These are phyloP conservation scores for Heterohyrax brucei DNA, from an alignment of 2,797 vertebrate genomes.

Conservation along the genomic window DNA sequence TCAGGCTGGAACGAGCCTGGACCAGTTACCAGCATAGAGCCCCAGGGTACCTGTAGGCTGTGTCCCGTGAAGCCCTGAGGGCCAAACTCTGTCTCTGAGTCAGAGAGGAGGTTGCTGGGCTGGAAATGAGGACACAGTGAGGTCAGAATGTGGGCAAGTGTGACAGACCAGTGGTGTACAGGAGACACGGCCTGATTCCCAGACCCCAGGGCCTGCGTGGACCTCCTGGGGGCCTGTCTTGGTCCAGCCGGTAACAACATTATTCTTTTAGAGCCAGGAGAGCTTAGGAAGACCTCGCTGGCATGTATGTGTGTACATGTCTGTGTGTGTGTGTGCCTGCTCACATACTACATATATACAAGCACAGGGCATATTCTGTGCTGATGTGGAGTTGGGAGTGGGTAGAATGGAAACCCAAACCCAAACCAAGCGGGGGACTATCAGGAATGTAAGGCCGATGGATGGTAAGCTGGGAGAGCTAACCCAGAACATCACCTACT, in stretches of 20 bases:
- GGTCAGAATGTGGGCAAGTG: background rate
- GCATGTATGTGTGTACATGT: background rate
- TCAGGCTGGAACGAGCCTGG: background rate
- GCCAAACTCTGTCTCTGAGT: background rate
- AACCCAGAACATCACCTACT: too few species aligned
- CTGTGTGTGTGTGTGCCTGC: rapidly evolving
- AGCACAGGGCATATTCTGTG: background rate
- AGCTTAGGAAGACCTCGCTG: background rate
- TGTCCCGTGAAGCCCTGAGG: background rate
- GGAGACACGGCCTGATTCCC: background rate
- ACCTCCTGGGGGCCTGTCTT: background rate
- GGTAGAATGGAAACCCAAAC: background rate
- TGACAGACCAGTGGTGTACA: too few species aligned
- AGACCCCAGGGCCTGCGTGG: background rate
- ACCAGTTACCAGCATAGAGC: background rate
- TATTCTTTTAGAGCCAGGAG: background rate
- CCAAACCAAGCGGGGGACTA: background rate
- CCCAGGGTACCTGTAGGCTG: background rate
- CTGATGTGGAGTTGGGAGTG: background rate
- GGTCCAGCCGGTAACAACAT: background rate
- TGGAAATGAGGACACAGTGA: background rate
- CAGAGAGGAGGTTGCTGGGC: background rate
- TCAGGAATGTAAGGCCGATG: background rate
- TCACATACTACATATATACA: background rate
- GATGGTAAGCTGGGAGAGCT: background rate